phyloP scores from a whole-genome alignment of 2,113 vertebrate species.

The Mormyrus iriodes region DNA sequence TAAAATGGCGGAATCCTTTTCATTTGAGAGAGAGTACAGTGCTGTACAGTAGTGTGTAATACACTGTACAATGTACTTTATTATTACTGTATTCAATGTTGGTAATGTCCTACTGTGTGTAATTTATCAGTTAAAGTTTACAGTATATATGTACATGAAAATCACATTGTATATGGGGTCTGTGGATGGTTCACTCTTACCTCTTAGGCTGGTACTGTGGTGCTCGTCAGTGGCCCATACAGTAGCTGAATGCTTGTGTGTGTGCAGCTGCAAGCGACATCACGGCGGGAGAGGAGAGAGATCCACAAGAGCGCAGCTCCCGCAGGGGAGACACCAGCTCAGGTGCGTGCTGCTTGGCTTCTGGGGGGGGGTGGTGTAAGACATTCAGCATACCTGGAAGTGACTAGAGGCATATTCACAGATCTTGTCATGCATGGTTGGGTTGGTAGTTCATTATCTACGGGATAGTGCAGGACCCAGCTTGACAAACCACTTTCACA shows the following conservation, averaged over 20 bases:
- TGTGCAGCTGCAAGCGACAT: slow-evolving; percentile 62
- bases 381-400: background rate
- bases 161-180: background rate
- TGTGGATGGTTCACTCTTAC: background rate
- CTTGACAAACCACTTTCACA: background rate
- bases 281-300: slow-evolving; percentile 71
- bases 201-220: background rate
- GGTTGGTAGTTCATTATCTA: background rate
- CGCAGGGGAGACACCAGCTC: slow-evolving; percentile 70
- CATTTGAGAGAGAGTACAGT: background rate
- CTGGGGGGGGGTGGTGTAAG: background rate
- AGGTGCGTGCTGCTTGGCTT: slow-evolving; percentile 72
- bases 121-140: background rate
- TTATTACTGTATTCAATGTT: background rate
- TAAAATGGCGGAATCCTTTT: background rate
- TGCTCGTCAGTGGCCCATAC: background rate
- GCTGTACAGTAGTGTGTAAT: background rate
- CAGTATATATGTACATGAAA: background rate
- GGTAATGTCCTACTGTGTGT: background rate
- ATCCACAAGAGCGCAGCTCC: slow-evolving; percentile 61
- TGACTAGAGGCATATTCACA: background rate
- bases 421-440: background rate
- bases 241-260: background rate
- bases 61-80: background rate
- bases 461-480: background rate